Base-by-base conservation (phyloP, 2,888 invertebrate genomes). In the Cyclophora albipunctata region DNA sequence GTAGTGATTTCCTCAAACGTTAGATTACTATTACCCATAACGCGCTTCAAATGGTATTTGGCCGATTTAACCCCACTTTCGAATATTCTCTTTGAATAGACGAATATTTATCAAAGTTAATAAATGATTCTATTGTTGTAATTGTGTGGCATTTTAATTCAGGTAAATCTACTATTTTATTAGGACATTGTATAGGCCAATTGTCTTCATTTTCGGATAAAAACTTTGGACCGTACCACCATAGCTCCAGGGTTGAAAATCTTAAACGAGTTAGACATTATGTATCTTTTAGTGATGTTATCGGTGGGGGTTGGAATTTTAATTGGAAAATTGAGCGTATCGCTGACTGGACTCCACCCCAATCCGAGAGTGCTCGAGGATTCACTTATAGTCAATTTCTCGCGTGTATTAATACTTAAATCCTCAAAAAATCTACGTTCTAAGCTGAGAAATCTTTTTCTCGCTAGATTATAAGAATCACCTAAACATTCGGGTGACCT, bases 191-290 rank as follows among this genome's bases (percentile, higher is more conserved):
- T 4, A 59, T n/a, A n/a, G n/a, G 62, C 59, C 62, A 63, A 2
- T 20, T 2, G 3, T 5, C 44, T 1, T 34, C 34, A 43, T 47
- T 34, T 4, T 46, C 6, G 6, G 41, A 5, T 35, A 63, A 42
- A 52, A 57, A 63, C 0, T n/a, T 4, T 48, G 64, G 59, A 7
- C 65, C 62, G 34, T 47, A 34, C 63, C 63, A 67, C 65, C 63
- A 67, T n/a, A n/a, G n/a, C 20, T 20, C 20, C 20, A 20, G 37
- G 37, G 5, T 37, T 5, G 37, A 42, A 42, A 4, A 42, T 42
- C 20, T 20, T 42, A n/a, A 42, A 20, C 0, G 42, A 5, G 5
- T n/a, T 20, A 7, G 42, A 42, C 3, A 42, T 3, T 2, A 42
- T 42, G 3, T 3, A 42, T 5, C 40, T 37, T 3, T 42, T 40